Evolutionary conservation across 2,888 invertebrate genomes (phyloP).

Genomic region (Lasius platythorax): DNA sequence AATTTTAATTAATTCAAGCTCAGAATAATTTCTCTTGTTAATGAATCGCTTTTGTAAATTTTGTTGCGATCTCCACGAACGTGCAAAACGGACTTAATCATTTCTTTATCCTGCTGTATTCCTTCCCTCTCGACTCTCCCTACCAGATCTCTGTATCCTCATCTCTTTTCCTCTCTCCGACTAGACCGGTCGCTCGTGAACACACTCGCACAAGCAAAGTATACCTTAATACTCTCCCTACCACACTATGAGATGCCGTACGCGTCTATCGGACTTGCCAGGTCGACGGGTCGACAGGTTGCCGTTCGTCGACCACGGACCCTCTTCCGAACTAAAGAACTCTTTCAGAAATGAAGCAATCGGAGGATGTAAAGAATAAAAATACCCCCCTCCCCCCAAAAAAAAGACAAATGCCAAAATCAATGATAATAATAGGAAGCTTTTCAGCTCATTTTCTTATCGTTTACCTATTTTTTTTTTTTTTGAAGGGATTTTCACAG

Average conservation of each 20-base stretch:
- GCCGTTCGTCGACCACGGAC: slow-evolving; percentile 24
- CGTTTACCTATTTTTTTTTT: not conserved
- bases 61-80: not conserved
- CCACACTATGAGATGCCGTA: slow-evolving; percentile 34
- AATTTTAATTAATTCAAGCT: not conserved
- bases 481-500: not conserved
- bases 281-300: slow-evolving; percentile 50
- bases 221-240: slow-evolving; percentile 56
- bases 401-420: not conserved
- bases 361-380: not conserved
- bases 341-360: not conserved
- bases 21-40: not conserved
- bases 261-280: slow-evolving; percentile 25
- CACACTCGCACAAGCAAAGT: slow-evolving; percentile 18
- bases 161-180: slow-evolving; percentile 44
- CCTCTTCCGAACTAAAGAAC: not conserved
- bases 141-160: not conserved
- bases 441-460: not conserved
- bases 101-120: slow-evolving; percentile 46
- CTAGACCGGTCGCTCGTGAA: slow-evolving; percentile 27
- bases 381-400: not conserved
- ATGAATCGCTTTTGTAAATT: not conserved
- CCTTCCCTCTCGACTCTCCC: slow-evolving; percentile 42
- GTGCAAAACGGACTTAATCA: slow-evolving; percentile 5
- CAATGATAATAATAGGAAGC: not conserved